Evolutionary conservation across 2,888 invertebrate genomes (phyloP), one percentile per base, ranked within the genome.

Genomic region (Tiliacea citrago): DNA sequence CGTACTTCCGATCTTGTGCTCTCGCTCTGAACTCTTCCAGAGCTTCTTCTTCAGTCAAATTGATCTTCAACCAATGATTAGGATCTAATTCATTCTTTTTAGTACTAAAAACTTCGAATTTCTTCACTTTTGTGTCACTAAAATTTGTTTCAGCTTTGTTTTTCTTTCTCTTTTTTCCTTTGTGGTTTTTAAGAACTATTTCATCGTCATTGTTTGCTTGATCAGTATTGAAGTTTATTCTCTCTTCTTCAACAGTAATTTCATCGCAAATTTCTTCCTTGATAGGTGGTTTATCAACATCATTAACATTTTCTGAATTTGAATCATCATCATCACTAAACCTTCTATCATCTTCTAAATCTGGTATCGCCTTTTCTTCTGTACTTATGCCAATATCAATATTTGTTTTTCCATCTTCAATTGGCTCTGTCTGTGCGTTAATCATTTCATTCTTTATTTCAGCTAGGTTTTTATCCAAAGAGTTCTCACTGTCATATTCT

Each of bases 31-130:
- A 95, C 73, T 91, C 92, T 75, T 90, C 90, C 6, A 94, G 49
- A 1, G 95, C 96, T 49, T 95, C 92, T 7, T 94, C 93, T 69
- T 96, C 96, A 0, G 88, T 88, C 74, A 96, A 86, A 58, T 86
- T 91, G 18, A 90, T 89, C 47, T 92, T 91, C 70, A 92, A 90
- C 95, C 95, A 96, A 83, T 93, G 90, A 12, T 86, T 87, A 0
- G 90, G 88, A 81, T 94, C 92, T 6, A 86, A 73, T 12, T 53
- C 7, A 69, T 63, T 72, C n/a, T 51, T 57, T 47, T 57, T 53
- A 4, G 13, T 18, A 29, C 8, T 18, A 0, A 8, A 35, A 49
- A 47, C 39, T 65, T 75, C 75, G 18, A 80, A 83, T 47, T 39
- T 77, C 58, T 81, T 82, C 8, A 0, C 12, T 16, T 65, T 75